phyloP scores from a whole-genome alignment of 2,113 vertebrate species.

The Colinus virginianus region DNA sequence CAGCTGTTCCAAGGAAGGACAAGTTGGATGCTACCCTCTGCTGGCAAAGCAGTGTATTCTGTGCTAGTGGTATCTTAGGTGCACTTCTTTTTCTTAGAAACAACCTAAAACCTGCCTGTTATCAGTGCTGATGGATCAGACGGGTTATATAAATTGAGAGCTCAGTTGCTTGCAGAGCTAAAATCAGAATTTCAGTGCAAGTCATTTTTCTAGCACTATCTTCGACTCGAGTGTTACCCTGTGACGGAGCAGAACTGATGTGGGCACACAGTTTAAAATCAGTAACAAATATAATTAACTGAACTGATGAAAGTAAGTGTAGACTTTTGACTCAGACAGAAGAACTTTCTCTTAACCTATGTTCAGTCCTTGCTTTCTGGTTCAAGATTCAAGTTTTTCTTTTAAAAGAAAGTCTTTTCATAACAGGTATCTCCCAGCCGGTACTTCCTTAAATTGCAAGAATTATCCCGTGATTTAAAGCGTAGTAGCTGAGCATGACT shows the following conservation, averaged over 20 bases:
- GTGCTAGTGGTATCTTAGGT: background rate
- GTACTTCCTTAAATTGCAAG: background rate
- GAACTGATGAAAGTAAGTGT: background rate
- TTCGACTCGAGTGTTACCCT: fast-evolving
- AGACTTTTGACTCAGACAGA: background rate
- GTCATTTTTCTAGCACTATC: background rate
- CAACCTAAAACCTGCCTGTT: background rate
- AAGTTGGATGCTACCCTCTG: no score
- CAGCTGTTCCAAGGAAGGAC: background rate
- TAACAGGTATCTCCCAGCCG: background rate
- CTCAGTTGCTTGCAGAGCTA: background rate
- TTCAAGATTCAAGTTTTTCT: background rate
- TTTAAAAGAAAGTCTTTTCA: background rate
- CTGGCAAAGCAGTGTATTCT: background rate
- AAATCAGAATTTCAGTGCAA: background rate
- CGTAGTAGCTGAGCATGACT: background rate
- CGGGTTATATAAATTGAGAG: background rate
- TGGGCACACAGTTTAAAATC: background rate
- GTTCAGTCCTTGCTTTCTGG: background rate
- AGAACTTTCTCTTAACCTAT: background rate
- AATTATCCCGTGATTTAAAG: background rate
- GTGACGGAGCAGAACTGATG: background rate
- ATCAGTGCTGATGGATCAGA: background rate
- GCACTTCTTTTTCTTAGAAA: background rate
- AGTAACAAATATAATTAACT: background rate